Evolutionary conservation across 2,113 vertebrate genomes (phyloP).

Genomic region (Conger conger): DNA sequence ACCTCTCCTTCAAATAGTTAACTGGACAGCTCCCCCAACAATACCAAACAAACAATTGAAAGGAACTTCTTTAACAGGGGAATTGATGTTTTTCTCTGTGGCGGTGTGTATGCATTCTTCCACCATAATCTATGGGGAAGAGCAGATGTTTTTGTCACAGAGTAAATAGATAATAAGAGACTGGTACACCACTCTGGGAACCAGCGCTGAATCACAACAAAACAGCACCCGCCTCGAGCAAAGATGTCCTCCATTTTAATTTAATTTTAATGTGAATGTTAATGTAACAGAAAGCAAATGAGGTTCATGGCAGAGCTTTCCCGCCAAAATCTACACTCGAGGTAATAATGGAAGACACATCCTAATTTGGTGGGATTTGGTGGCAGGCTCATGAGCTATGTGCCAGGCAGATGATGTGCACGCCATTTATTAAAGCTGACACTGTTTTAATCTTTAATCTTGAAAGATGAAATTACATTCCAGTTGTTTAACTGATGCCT

Average conservation of each 20-base stretch:
- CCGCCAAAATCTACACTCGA: not conserved
- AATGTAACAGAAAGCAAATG: not conserved
- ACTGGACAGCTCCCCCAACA: not conserved
- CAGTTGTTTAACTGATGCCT: too few relatives aligned
- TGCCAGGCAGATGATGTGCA: not conserved
- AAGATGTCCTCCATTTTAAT: not conserved
- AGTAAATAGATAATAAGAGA: constrained; percentile 1
- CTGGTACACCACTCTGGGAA: not conserved
- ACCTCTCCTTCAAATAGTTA: not conserved
- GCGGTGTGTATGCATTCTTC: not conserved
- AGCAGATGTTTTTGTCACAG: not conserved
- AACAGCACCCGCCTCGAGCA: not conserved
- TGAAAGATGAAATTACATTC: too few relatives aligned
- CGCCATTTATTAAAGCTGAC: too few relatives aligned
- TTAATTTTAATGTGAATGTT: not conserved
- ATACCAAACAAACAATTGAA: not conserved
- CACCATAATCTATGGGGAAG: not conserved
- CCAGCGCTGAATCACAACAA: constrained; percentile 1
- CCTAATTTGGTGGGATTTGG: not conserved
- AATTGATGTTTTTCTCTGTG: not conserved
- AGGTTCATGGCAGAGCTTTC: not conserved
- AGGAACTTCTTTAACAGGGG: not conserved
- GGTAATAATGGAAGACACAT: not conserved
- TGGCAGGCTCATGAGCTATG: not conserved
- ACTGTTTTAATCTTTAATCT: too few relatives aligned